A percentile compares a stretch with the other conserved stretches of the same genome.
Evolutionary conservation across 2,797 vertebrate species (phyloP).

Genomic region (Gallirallus australis): DNA sequence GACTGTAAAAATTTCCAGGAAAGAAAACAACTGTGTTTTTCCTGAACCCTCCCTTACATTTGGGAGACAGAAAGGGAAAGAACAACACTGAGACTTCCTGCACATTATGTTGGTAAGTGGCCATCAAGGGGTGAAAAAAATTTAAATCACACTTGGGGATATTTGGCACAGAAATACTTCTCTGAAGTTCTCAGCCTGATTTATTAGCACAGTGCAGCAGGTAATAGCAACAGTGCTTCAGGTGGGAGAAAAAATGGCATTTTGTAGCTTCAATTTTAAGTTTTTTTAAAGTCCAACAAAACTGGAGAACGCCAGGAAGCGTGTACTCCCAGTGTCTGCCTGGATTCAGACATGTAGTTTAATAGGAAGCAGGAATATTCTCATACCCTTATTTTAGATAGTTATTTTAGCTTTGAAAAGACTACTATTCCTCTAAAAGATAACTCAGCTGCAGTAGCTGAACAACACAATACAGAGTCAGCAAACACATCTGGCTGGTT

Average conservation of each 20-base stretch:
- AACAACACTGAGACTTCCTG: conserved; percentile 52
- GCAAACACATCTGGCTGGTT: neutral
- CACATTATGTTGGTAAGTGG: conserved; percentile 9
- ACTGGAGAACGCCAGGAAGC: neutral
- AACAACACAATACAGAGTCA: neutral
- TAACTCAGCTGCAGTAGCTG: neutral
- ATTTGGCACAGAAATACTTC: neutral
- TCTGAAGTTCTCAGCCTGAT: neutral
- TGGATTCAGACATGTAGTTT: neutral
- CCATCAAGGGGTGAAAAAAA: neutral
- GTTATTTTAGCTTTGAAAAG: neutral
- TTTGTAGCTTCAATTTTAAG: neutral
- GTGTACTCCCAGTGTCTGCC: neutral
- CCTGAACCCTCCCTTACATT: conserved; percentile 50
- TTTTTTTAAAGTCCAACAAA: neutral
- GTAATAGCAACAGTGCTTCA: neutral
- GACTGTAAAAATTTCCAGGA: conserved; percentile 46
- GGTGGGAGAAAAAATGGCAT: neutral
- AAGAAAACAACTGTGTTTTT: conserved; percentile 41
- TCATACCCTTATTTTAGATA: neutral
- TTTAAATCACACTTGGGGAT: neutral
- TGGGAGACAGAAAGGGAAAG: conserved; percentile 53
- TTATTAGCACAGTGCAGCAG: neutral
- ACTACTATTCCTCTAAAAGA: neutral
- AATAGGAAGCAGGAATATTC: neutral